Percentiles rank a stretch among this genome's conserved stretches.
These are phyloP conservation scores for Keiferia lycopersicella DNA, from an alignment of 2,888 invertebrate genomes.

Conservation along the genomic window DNA sequence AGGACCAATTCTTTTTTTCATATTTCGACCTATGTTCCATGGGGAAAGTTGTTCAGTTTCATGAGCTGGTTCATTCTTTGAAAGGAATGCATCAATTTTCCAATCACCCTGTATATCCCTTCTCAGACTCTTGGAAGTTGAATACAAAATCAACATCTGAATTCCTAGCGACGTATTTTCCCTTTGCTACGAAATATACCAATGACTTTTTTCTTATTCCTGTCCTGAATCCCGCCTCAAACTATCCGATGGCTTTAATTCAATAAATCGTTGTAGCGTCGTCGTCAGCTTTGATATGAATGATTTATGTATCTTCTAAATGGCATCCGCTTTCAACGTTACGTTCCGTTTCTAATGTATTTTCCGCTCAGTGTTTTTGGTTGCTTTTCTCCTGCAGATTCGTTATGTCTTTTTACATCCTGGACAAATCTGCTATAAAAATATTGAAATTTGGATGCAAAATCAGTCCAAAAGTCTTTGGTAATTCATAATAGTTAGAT, in stretches of 20 bases:
- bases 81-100: too few species aligned
- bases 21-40: too few species aligned
- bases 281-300: slow-evolving; percentile 31
- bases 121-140: too few species aligned
- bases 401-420: neutral
- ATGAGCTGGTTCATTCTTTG: too few species aligned
- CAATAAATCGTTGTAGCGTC: slow-evolving; percentile 40
- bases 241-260: slow-evolving; percentile 36
- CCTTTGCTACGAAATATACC: neutral
- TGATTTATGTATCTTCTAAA: slow-evolving; percentile 26
- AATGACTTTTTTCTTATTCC: slow-evolving; percentile 24
- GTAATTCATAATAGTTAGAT: too few species aligned
- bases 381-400: neutral
- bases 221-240: slow-evolving; percentile 22
- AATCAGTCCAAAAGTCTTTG: too few species aligned
- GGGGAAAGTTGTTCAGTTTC: too few species aligned
- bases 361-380: slow-evolving; percentile 6
- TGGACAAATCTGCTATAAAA: neutral
- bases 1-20: too few species aligned
- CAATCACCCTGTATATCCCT: too few species aligned
- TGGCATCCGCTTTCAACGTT: slow-evolving; percentile 18
- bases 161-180: neutral
- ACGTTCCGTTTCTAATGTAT: slow-evolving; percentile 8
- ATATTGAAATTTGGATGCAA: neutral
- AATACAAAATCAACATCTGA: too few species aligned